phyloP scores from a whole-genome alignment of 2,888 invertebrate genomes.

The Caradrina kadenii region DNA sequence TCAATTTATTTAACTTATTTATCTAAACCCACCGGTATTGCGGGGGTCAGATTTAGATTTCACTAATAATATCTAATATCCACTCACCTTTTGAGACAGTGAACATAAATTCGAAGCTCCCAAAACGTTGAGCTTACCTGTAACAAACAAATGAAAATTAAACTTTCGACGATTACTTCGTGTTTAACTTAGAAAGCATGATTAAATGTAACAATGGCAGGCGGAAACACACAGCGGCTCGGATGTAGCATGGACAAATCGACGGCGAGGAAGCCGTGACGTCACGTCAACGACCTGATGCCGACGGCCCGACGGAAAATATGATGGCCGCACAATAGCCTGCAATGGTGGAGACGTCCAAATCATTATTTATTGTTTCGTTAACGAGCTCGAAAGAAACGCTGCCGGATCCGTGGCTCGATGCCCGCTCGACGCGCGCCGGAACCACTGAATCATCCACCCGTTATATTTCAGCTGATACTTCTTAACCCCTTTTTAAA shows the following conservation, averaged over 20 bases:
- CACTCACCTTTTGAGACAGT: slow-evolving; percentile 43
- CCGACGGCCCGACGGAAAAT: slow-evolving; percentile 77
- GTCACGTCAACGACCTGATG: slow-evolving; percentile 72
- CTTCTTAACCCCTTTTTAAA: slow-evolving; percentile 64
- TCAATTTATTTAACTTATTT: slow-evolving; percentile 27
- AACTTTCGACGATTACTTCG: slow-evolving; percentile 30
- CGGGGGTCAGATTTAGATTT: slow-evolving; percentile 12
- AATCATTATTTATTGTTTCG: slow-evolving; percentile 89
- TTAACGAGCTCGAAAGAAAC: slow-evolving; percentile 85
- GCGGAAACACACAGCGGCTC: slow-evolving; percentile 58
- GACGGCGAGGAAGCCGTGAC: slow-evolving; percentile 71
- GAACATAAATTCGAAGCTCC: slow-evolving; percentile 8
- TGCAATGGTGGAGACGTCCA: slow-evolving; percentile 80
- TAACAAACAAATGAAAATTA: slow-evolving; percentile 57
- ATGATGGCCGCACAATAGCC: slow-evolving; percentile 82
- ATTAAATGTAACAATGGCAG: slow-evolving; percentile 40
- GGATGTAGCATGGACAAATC: slow-evolving; percentile 73
- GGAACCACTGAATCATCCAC: slow-evolving; percentile 72
- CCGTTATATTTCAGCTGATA: slow-evolving; percentile 70
- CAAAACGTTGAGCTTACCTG: slow-evolving; percentile 58
- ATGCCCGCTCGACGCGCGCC: slow-evolving; percentile 66
- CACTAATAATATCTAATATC: slow-evolving; percentile 31
- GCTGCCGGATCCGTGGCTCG: slow-evolving; percentile 75
- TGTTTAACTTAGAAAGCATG: slow-evolving; percentile 36
- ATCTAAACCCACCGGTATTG: slow-evolving; percentile 11